These are phyloP conservation scores for Actenoides lindsayi DNA, from an alignment of 2,113 vertebrate species.

Conservation along the genomic window DNA sequence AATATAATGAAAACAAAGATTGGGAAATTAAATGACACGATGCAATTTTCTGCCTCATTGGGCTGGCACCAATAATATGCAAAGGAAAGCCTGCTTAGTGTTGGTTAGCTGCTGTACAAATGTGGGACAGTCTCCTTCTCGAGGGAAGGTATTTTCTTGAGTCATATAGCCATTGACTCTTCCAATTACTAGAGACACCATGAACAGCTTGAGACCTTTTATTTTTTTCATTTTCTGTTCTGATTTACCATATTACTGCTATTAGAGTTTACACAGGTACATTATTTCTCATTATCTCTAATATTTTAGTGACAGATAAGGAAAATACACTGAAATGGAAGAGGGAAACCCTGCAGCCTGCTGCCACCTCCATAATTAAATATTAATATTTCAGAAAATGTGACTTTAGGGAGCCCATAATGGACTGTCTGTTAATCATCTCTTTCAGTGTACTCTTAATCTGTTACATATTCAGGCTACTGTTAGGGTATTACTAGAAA, in stretches of 20 bases:
- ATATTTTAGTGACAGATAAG: conserved; percentile 72
- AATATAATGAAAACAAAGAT: conserved; percentile 96
- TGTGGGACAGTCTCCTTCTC: conserved; percentile 77
- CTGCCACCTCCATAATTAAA: conserved; percentile 69
- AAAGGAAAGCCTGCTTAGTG: conserved; percentile 80
- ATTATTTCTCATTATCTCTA: conserved; percentile 72
- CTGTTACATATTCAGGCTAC: conserved; percentile 19
- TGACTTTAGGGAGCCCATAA: conserved; percentile 48
- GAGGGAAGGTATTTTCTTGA: conserved; percentile 81
- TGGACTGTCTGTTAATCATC: conserved; percentile 50
- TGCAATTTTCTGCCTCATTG: conserved; percentile 95
- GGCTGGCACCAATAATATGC: conserved; percentile 85
- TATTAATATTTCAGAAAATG: conserved; percentile 72
- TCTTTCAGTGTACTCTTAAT: conserved; percentile 42
- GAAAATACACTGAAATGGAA: conserved; percentile 50
- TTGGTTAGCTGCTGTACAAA: conserved; percentile 80
- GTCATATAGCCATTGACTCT: conserved; percentile 80
- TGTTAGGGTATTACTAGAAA: conserved; percentile 33
- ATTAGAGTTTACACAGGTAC: conserved; percentile 76
- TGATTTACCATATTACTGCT: conserved; percentile 43
- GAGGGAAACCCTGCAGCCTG: conserved; percentile 31
- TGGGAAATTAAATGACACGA: conserved; percentile 95
- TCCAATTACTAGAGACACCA: conserved; percentile 77
- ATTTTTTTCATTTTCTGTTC: conserved; percentile 35
- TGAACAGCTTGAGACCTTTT: conserved; percentile 54